These are phyloP conservation scores for Eupsilia transversa DNA, from an alignment of 2,888 invertebrate genomes.

Conservation along the genomic window DNA sequence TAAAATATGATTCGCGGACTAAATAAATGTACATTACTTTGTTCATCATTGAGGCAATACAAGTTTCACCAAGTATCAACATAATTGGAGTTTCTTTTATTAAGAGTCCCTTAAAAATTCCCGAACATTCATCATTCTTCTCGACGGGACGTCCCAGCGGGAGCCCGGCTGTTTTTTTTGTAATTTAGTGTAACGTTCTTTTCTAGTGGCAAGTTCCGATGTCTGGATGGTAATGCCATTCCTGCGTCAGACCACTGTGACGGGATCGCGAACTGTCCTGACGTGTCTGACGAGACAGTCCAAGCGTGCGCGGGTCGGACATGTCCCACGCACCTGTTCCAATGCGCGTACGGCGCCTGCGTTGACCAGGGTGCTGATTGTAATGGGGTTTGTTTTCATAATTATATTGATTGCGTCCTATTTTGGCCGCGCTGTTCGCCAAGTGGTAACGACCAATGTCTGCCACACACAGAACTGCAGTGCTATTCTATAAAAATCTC, in stretches of 20 bases:
- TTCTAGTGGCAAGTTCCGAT: slow-evolving; percentile 77
- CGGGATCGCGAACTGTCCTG: slow-evolving; percentile 68
- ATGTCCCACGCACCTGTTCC: slow-evolving; percentile 90
- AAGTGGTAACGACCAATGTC: background rate
- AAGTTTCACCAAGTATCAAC: background rate
- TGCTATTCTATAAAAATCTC: too few species aligned
- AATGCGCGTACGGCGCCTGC: slow-evolving; percentile 92
- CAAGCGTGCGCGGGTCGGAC: slow-evolving; percentile 76
- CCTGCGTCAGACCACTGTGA: slow-evolving; percentile 76
- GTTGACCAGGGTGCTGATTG: slow-evolving; percentile 90
- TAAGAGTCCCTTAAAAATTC: background rate
- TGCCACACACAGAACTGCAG: too few species aligned
- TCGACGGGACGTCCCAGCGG: too few species aligned
- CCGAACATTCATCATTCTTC: background rate
- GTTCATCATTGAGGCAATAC: background rate
- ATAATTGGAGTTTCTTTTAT: background rate
- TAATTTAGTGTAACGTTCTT: background rate
- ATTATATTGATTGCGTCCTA: background rate
- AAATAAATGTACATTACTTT: too few species aligned
- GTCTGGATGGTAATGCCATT: slow-evolving; percentile 77
- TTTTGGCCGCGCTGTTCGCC: too few species aligned
- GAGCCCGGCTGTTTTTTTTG: background rate
- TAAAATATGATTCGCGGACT: too few species aligned
- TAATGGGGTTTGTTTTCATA: slow-evolving; percentile 74
- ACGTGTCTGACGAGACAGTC: slow-evolving; percentile 82